Evolutionary conservation across 2,888 invertebrate species (phyloP).

Genomic region (Caenorhabditis zanzibari): DNA sequence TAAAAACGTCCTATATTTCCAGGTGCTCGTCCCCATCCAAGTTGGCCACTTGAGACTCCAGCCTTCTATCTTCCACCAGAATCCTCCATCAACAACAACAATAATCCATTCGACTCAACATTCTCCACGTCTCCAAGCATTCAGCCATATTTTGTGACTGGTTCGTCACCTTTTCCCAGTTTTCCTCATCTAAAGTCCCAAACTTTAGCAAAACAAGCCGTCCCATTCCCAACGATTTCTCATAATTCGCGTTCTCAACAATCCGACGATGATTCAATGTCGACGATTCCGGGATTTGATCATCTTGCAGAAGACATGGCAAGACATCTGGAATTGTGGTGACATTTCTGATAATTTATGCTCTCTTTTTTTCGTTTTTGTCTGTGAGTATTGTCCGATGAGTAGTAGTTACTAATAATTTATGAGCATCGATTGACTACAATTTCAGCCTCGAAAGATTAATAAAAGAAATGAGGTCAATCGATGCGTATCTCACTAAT

Average conservation of each 20-base stretch:
- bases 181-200: background rate
- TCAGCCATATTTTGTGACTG: slow-evolving; percentile 42
- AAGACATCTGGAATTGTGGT: slow-evolving; percentile 74
- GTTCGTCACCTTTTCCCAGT: background rate
- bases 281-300: slow-evolving; percentile 66
- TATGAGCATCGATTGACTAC: slow-evolving; percentile 22
- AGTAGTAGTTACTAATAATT: slow-evolving; percentile 62
- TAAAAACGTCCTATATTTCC: background rate
- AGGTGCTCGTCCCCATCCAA: slow-evolving; percentile 69
- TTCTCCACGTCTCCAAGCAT: slow-evolving; percentile 26
- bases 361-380: slow-evolving; percentile 9
- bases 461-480: slow-evolving; percentile 14
- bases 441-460: background rate
- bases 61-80: slow-evolving; percentile 62
- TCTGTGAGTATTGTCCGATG: slow-evolving; percentile 58
- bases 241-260: slow-evolving; percentile 21
- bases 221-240: slow-evolving; percentile 26
- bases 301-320: slow-evolving; percentile 75
- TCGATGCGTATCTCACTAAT: slow-evolving; percentile 44
- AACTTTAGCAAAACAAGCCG: slow-evolving; percentile 39
- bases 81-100: slow-evolving; percentile 13
- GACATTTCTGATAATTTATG: slow-evolving; percentile 11
- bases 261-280: slow-evolving; percentile 56
- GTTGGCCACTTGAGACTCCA: slow-evolving; percentile 74
- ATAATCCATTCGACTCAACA: slow-evolving; percentile 51